phyloP scores from a whole-genome alignment of 53 echinoderm and acorn worm species.

The Antedon mediterranea region DNA sequence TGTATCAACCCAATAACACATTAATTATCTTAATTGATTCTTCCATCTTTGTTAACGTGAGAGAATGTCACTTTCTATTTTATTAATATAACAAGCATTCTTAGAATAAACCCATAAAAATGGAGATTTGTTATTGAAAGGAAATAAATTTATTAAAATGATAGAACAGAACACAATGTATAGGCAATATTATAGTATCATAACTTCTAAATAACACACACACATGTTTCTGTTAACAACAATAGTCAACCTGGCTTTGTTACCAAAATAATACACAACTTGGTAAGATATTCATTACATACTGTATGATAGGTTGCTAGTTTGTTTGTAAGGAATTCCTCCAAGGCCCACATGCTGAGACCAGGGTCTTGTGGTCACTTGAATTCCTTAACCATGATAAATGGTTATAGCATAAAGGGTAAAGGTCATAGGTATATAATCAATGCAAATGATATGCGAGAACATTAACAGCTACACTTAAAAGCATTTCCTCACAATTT shows the following conservation, averaged over 20 bases:
- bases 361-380: not conserved
- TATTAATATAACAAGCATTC: no score
- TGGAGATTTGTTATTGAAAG: no score
- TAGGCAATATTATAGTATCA: not conserved
- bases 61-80: no score
- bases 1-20: no score
- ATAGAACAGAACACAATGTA: not conserved
- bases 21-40: no score
- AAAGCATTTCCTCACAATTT: not conserved
- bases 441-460: not conserved
- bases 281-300: not conserved
- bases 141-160: no score
- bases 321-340: not conserved
- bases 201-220: not conserved
- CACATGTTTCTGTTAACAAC: not conserved
- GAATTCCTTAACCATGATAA: not conserved
- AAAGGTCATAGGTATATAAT: not conserved
- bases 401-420: not conserved
- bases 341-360: slow-evolving; percentile 1
- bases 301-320: not conserved
- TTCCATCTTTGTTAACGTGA: no score
- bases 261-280: not conserved
- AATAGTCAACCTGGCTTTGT: not conserved
- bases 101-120: no score
- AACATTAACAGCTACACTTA: not conserved